Conservation (phyloP, 2,888 invertebrate species). For the Chloromyia formosa region DNA sequence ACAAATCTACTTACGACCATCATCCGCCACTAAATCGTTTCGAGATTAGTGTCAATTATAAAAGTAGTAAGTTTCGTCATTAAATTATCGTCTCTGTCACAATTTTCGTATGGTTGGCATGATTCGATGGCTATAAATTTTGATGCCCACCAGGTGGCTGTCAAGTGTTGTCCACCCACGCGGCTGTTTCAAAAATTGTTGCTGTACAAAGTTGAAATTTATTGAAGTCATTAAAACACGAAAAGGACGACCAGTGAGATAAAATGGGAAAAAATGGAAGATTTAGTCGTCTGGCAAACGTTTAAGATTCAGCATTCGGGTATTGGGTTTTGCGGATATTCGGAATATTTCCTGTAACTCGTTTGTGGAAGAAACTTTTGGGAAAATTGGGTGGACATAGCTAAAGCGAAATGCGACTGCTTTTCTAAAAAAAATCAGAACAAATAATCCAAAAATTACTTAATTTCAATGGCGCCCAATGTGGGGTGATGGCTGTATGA, state of each 20-base stretch:
- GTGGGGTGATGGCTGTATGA: too few relatives aligned
- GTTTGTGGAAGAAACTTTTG: too few relatives aligned
- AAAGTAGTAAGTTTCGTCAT: constrained; percentile 5
- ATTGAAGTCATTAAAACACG: constrained; percentile 12
- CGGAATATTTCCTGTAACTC: too few relatives aligned
- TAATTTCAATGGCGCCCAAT: too few relatives aligned
- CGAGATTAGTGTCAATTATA: constrained; percentile 2
- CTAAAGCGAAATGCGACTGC: too few relatives aligned
- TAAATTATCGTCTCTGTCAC: constrained; percentile 4
- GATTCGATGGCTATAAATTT: constrained; percentile 33
- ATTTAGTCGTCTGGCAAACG: too few relatives aligned
- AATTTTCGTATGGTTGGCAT: background rate
- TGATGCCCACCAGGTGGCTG: constrained; percentile 38
- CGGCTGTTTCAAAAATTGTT: background rate
- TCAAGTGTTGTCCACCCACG: constrained; percentile 33
- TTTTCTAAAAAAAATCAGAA: too few relatives aligned
- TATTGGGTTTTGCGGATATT: too few relatives aligned
- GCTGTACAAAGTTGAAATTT: constrained; percentile 4
- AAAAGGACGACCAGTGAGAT: constrained; percentile 27
- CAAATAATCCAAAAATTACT: too few relatives aligned
- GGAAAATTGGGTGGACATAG: too few relatives aligned
- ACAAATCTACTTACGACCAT: background rate
- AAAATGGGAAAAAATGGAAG: background rate
- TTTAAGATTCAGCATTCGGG: too few relatives aligned
- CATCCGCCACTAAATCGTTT: background rate